Evolutionary conservation across 2,113 vertebrate genomes (phyloP), one percentile per base, ranked within the genome.

Genomic region (Dipodomys spectabilis): DNA sequence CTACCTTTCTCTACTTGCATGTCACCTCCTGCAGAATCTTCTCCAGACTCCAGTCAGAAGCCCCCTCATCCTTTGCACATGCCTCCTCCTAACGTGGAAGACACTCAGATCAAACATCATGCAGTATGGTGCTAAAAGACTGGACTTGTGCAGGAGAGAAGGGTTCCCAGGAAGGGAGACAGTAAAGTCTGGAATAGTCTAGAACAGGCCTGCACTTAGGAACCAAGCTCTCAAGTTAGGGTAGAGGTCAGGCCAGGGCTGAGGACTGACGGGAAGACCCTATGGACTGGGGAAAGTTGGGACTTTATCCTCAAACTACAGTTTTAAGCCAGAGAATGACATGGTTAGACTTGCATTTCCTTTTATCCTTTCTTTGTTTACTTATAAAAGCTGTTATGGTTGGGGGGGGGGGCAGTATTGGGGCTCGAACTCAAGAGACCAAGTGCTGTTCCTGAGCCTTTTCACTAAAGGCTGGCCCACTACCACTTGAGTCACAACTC

Each of bases 301-400:
- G 68, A 95, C 93, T 96, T 96, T 87, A 74, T 65, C 78, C 93
- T 92, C 39, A 82, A 72, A 68, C 44, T 28, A 49, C 1, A 75
- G 19, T 85, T 93, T 90, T 88, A 78, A 68, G 81, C 49, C 87
- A 64, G 86, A 71, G 57, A 91, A 62, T 28, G 32, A 77, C 71
- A 39, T 39, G 67, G 74, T 35, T 67, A 84, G 67, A 81, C 68
- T 78, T 69, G 79, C 19, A 60, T 92, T 96, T 91, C 88, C 95
- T 93, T 87, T 79, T 62, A 86, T 93, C 39, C 39, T 92, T 80
- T 94, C 92, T 91, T 90, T 78, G 77, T 78, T 93, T 86, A 69
- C 57, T 89, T 90, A 67, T 82, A 65, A 77, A 94, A 79, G 13
- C 44, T 32, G 45, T 28, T 75, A 27, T 25, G 20, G 30, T 18